A percentile compares a stretch with the other conserved stretches of the same genome.
These are phyloP conservation scores for Saimiri boliviensis DNA, from an alignment of 2,113 vertebrate genomes.

Conservation along the genomic window DNA sequence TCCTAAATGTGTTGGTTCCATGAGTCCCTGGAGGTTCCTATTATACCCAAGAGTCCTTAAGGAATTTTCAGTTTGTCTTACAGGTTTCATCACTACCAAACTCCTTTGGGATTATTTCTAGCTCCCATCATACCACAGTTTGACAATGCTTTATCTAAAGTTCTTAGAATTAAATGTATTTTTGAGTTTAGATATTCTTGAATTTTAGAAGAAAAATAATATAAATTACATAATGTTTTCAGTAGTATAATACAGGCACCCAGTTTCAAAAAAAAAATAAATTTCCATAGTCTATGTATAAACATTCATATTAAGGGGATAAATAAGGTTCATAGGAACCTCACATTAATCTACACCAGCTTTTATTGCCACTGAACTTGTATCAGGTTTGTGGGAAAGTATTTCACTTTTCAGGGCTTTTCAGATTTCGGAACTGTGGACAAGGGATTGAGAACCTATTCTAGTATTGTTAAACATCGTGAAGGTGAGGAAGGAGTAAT, in stretches of 20 bases:
- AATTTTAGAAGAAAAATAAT: slow-evolving; percentile 17
- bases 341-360: background rate
- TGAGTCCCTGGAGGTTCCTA: background rate
- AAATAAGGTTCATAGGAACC: background rate
- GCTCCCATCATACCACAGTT: background rate
- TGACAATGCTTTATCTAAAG: background rate
- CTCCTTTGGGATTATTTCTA: background rate
- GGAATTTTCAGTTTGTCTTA: background rate
- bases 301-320: background rate
- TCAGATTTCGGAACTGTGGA: background rate
- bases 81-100: background rate
- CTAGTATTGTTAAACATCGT: background rate
- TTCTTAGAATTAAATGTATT: background rate
- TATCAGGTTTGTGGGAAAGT: slow-evolving; percentile 7
- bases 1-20: background rate
- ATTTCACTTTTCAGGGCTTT: background rate
- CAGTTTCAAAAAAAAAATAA: background rate
- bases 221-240: background rate
- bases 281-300: background rate
- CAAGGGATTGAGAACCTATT: background rate
- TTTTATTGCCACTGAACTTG: background rate
- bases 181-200: slow-evolving; percentile 12
- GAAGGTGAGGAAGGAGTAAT: background rate
- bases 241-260: background rate
- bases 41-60: background rate